Percentiles rank a stretch among this genome's conserved stretches.
Evolutionary conservation across 2,113 vertebrate species (phyloP).

Genomic region (Cranoglanis bouderius): DNA sequence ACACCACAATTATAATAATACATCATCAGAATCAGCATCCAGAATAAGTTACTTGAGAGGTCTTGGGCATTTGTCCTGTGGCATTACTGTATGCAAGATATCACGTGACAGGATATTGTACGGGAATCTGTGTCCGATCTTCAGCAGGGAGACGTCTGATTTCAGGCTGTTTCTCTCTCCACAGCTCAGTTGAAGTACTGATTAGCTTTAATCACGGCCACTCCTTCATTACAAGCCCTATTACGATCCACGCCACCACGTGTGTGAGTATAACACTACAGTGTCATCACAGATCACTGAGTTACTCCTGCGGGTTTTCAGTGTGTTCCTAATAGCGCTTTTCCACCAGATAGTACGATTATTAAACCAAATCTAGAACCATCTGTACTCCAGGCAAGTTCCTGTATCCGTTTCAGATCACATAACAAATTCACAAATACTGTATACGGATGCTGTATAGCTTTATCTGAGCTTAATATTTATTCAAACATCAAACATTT

Average conservation of each 20-base stretch:
- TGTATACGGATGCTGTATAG: neutral
- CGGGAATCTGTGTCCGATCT: neutral
- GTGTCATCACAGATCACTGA: neutral
- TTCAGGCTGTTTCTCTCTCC: slow-evolving; percentile 46
- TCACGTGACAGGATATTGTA: neutral
- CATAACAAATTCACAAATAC: neutral
- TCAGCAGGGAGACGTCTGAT: neutral
- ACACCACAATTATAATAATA: neutral
- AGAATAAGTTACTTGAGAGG: no score
- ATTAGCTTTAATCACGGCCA: slow-evolving; percentile 88
- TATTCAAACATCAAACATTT: neutral
- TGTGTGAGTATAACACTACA: slow-evolving; percentile 82
- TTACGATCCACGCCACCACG: slow-evolving; percentile 82
- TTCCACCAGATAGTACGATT: neutral
- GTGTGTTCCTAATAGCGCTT: neutral
- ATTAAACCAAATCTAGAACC: neutral
- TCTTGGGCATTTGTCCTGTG: neutral
- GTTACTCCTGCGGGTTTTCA: neutral
- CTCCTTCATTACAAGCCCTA: slow-evolving; percentile 82
- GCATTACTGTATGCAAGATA: neutral
- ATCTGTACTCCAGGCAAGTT: neutral
- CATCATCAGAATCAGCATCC: no score
- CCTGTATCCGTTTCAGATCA: neutral
- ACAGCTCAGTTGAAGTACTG: slow-evolving; percentile 86
- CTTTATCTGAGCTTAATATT: neutral